Base-by-base conservation (phyloP, 2,888 invertebrate species). In the Cacoxenus indagator region DNA sequence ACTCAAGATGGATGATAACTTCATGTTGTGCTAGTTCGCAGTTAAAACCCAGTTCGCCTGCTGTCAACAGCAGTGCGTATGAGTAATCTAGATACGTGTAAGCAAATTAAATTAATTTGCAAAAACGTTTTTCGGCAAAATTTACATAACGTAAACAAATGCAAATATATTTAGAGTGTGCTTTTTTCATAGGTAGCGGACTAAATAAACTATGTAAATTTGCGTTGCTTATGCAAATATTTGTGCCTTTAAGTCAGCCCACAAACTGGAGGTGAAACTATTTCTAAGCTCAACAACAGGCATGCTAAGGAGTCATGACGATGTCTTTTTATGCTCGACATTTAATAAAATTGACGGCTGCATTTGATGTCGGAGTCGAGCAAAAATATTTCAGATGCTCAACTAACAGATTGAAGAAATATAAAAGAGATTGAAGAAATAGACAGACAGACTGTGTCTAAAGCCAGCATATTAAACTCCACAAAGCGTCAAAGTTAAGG, bases 261-360 rank as follows among this genome's bases (percentile, higher is more conserved):
- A 17, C n/a, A 8, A 31, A 8, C 9, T 14, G 37, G 8, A 1
- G 37, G 37, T 4, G 14, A 37, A 14, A 37, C 8, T 14, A 37
- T 37, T 37, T 37, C 37, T 37, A 37, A 37, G 37, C 37, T n/a
- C n/a, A n/a, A n/a, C n/a, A n/a, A n/a, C n/a, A n/a, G n/a, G n/a
- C n/a, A n/a, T n/a, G 37, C 37, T 37, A 2, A 37, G 37, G 8
- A 8, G 2, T 1, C 51, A 51, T 5, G 14, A 37, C 19, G 14
- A 24, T 77, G 78, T 73, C 76, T 82, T 81, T 82, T 80, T 82
- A 83, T 81, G 83, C 77, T 78, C 78, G 81, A 81, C 82, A 83
- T 81, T 83, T 83, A 81, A 81, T 81, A 83, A 83, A 81, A 78
- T 83, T 81, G 81, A 82, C 81, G 82, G 79, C 81, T 81, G 81